A percentile compares a stretch with the other conserved stretches of the same genome.
Evolutionary conservation across 2,888 invertebrate species (phyloP).

Genomic region (Drosophila fulvimacula): DNA sequence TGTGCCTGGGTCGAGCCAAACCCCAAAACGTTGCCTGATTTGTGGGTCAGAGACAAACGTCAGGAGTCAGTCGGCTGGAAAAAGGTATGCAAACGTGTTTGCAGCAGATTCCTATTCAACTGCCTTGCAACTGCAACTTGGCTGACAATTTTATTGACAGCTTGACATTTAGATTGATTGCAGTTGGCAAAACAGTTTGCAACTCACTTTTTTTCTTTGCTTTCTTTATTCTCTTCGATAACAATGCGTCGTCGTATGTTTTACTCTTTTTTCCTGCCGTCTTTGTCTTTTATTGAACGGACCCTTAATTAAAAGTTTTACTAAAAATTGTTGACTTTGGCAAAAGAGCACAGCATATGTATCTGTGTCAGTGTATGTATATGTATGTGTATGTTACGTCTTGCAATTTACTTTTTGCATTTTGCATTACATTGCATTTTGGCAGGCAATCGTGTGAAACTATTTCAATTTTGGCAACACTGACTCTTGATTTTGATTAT

Average conservation of each 20-base stretch:
- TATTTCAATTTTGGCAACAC: conserved; percentile 68
- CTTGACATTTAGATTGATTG: conserved; percentile 77
- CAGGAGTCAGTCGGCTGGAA: conserved; percentile 56
- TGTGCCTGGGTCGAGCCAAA: conserved; percentile 32
- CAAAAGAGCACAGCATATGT: conserved; percentile 23
- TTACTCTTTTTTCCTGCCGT: background rate
- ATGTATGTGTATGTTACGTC: conserved; percentile 11
- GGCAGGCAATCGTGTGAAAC: conserved; percentile 58
- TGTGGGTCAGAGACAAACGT: conserved; percentile 53
- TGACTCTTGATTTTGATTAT: conserved; percentile 25
- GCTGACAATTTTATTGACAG: conserved; percentile 77
- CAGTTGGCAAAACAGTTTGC: conserved; percentile 58
- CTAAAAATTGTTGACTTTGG: conserved; percentile 53
- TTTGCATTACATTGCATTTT: conserved; percentile 37
- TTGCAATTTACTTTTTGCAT: conserved; percentile 45
- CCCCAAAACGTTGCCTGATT: conserved; percentile 6
- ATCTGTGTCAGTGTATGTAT: conserved; percentile 4
- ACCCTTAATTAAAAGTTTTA: conserved; percentile 73
- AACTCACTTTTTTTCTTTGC: background rate
- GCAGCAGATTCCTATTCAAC: conserved; percentile 17
- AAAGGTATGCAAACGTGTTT: conserved; percentile 72
- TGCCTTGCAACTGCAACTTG: conserved; percentile 52
- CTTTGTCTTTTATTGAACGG: conserved; percentile 21
- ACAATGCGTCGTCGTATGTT: conserved; percentile 48
- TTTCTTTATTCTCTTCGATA: conserved; percentile 17